These are phyloP conservation scores for Epinephelus fuscoguttatus DNA, from an alignment of 2,113 vertebrate species.

Conservation along the genomic window DNA sequence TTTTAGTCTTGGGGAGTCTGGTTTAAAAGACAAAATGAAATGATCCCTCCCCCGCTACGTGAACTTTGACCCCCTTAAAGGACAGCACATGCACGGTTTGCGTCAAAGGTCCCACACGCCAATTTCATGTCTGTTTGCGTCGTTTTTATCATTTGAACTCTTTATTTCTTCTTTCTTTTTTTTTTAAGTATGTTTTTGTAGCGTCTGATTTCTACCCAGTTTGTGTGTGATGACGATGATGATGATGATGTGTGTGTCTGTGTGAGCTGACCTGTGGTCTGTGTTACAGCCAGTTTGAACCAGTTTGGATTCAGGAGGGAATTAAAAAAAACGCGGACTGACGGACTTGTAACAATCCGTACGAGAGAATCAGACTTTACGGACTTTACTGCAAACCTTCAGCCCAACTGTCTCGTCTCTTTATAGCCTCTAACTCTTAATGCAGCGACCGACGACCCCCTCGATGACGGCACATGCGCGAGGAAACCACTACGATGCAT, in stretches of 20 bases:
- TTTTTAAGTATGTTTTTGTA: constrained; percentile 73
- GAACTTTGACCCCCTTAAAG: constrained; percentile 50
- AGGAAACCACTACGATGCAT: constrained; percentile 83
- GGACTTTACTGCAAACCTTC: not conserved
- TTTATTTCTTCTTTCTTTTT: constrained; percentile 2
- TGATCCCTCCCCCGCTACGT: not conserved
- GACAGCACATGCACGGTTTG: constrained; percentile 75
- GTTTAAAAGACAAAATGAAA: constrained; percentile 5
- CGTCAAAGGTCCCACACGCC: constrained; percentile 86
- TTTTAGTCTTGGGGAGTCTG: not conserved
- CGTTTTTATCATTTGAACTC: constrained; percentile 63
- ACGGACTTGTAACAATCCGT: not conserved
- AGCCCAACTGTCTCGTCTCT: constrained; percentile 18
- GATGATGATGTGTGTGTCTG: constrained; percentile 8
- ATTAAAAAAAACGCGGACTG: not conserved
- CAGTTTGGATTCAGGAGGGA: constrained; percentile 60
- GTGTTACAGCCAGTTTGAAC: constrained; percentile 49
- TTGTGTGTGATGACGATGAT: constrained; percentile 17
- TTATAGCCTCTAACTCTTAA: constrained; percentile 16
- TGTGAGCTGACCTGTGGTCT: constrained; percentile 59
- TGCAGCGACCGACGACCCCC: constrained; percentile 45
- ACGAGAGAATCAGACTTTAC: constrained; percentile 1
- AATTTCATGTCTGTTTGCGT: constrained; percentile 78
- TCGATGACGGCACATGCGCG: constrained; percentile 84
- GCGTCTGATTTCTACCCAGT: constrained; percentile 57